Conservation (phyloP, 2,797 vertebrate genomes). For the Tarsius wallacei region DNA sequence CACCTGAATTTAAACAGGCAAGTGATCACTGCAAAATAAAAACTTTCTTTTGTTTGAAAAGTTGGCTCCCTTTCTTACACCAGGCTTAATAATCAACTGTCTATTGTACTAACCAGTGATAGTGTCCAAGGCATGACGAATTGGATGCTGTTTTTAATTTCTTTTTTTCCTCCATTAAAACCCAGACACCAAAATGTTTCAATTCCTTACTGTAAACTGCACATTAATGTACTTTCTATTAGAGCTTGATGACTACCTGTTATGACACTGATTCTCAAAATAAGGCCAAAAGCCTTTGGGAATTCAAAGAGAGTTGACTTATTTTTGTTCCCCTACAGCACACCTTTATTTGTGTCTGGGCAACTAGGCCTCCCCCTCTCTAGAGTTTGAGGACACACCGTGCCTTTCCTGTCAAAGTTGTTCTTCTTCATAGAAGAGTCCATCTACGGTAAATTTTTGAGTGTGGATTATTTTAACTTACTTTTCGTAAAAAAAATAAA, state of each 20-base stretch:
- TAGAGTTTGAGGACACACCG: not conserved
- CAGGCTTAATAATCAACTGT: not conserved
- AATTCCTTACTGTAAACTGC: not conserved
- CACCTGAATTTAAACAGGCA: not conserved
- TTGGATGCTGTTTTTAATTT: not conserved
- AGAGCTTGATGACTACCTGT: not conserved
- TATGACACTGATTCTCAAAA: not conserved
- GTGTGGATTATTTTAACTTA: not conserved
- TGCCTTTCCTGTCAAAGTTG: not conserved
- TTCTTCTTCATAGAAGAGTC: not conserved
- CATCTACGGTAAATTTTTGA: not conserved
- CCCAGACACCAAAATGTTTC: constrained; percentile 1
- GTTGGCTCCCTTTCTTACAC: not conserved
- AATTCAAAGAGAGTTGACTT: not conserved
- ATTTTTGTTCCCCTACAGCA: not conserved
- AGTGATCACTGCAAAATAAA: not conserved
- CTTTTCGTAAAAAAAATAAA: not conserved
- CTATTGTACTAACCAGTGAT: not conserved
- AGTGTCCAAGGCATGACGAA: not conserved
- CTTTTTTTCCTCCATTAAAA: not conserved
- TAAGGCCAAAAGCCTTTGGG: not conserved
- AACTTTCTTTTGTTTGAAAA: not conserved
- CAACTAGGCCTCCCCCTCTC: not conserved
- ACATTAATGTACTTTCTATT: not conserved
- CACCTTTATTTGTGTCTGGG: not conserved